Percentiles rank a stretch among this genome's conserved stretches.
Evolutionary conservation across 2,888 invertebrate species (phyloP).

Genomic region (Acronicta aceris): DNA sequence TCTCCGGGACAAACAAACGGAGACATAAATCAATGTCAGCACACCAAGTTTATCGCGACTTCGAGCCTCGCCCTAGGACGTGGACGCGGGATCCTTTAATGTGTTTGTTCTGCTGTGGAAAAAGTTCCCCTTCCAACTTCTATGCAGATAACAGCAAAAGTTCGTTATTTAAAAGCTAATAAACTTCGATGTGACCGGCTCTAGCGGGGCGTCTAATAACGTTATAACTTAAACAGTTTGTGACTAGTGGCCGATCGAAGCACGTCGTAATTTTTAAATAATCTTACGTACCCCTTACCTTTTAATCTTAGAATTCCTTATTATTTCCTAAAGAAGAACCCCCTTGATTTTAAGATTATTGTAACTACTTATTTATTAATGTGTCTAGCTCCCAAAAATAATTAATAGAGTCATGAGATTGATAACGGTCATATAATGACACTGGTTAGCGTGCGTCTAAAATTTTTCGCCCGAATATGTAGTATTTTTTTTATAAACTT

Average conservation of each 20-base stretch:
- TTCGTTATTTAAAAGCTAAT: slow-evolving; percentile 60
- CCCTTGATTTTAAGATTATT: too few relatives aligned
- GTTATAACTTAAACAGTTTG: slow-evolving; percentile 39
- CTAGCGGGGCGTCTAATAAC: slow-evolving; percentile 39
- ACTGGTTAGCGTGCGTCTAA: too few relatives aligned
- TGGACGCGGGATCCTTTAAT: slow-evolving; percentile 77
- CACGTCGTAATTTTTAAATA: slow-evolving; percentile 24
- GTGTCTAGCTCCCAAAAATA: too few relatives aligned
- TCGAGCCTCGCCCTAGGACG: slow-evolving; percentile 70
- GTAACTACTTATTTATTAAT: too few relatives aligned
- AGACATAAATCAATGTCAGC: slow-evolving; percentile 88
- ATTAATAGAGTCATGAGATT: too few relatives aligned
- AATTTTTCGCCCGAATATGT: too few relatives aligned
- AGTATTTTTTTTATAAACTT: too few relatives aligned
- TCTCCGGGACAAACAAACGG: slow-evolving; percentile 85
- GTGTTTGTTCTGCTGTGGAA: slow-evolving; percentile 79
- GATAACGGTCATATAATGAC: too few relatives aligned
- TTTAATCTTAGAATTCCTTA: not conserved
- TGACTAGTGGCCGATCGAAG: slow-evolving; percentile 25
- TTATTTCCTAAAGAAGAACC: too few relatives aligned
- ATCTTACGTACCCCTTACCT: slow-evolving; percentile 5
- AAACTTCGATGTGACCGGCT: slow-evolving; percentile 44
- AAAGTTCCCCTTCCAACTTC: slow-evolving; percentile 64
- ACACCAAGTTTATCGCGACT: slow-evolving; percentile 83
- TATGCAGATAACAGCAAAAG: slow-evolving; percentile 63